Conservation (phyloP, 2,797 vertebrate species). For the Mycteria americana region DNA sequence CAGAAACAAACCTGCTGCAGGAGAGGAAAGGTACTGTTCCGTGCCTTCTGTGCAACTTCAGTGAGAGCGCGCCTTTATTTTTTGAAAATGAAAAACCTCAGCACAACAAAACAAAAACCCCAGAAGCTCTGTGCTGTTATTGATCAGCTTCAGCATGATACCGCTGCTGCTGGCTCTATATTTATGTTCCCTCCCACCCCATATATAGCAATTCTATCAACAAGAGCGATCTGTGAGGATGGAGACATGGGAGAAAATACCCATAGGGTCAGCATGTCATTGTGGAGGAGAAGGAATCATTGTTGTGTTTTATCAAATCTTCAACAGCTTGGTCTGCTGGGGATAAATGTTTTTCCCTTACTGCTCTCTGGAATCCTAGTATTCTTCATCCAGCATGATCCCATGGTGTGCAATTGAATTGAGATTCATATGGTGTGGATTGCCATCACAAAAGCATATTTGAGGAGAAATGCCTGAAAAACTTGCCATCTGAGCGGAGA, state of each 20-base stretch:
- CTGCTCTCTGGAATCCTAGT: background rate
- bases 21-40: background rate
- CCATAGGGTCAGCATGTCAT: background rate
- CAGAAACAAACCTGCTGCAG: background rate
- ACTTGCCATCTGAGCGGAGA: background rate
- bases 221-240: background rate
- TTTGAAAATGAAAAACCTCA: background rate
- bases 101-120: background rate
- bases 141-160: background rate
- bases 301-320: slow-evolving; percentile 11
- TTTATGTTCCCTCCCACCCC: background rate
- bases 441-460: background rate
- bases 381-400: slow-evolving; percentile 9
- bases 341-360: background rate
- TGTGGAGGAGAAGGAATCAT: slow-evolving; percentile 1
- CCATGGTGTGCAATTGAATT: background rate
- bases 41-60: background rate
- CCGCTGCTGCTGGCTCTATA: background rate
- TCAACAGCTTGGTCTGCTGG: slow-evolving; percentile 9
- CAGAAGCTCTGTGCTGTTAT: background rate
- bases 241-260: background rate
- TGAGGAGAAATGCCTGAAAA: slow-evolving; percentile 21
- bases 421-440: background rate
- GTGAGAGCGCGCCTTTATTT: background rate
- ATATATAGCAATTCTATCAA: background rate